Conservation (phyloP, 2,888 invertebrate genomes). For the Thera obeliscata region DNA sequence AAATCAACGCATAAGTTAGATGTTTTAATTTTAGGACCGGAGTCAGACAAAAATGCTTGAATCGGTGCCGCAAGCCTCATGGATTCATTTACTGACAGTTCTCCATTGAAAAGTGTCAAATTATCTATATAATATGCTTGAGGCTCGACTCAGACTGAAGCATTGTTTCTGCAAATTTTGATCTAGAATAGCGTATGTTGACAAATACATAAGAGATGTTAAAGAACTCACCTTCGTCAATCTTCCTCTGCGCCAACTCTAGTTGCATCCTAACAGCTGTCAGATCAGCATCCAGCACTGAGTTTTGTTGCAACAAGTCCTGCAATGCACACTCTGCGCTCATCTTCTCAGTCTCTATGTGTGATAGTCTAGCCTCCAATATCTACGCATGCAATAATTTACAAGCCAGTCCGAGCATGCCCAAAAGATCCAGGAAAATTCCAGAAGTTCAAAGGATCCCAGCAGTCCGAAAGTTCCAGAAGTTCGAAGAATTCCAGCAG, state of each 20-base stretch:
- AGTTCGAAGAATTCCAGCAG: conserved; percentile 14
- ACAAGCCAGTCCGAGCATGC: conserved; percentile 39
- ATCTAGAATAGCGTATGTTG: not conserved
- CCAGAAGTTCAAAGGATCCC: conserved; percentile 37
- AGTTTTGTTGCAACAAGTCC: conserved; percentile 87
- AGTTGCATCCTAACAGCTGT: conserved; percentile 79
- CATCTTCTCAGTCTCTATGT: conserved; percentile 86
- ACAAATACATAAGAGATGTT: not conserved
- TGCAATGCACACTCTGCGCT: conserved; percentile 85
- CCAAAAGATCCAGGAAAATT: conserved; percentile 22
- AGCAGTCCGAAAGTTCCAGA: conserved; percentile 29
- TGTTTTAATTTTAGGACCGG: too few relatives aligned
- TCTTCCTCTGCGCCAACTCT: conserved; percentile 63
- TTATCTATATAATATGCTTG: too few relatives aligned
- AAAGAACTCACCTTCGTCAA: conserved; percentile 71
- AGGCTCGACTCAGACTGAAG: not conserved
- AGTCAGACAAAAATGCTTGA: too few relatives aligned
- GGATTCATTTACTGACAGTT: too few relatives aligned
- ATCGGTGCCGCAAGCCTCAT: too few relatives aligned
- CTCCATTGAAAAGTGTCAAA: too few relatives aligned
- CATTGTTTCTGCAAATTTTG: not conserved
- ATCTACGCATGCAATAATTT: conserved; percentile 77
- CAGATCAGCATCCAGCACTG: conserved; percentile 86
- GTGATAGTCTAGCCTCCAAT: conserved; percentile 86
- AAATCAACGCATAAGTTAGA: too few relatives aligned